A percentile compares a stretch with the other conserved stretches of the same genome.
Evolutionary conservation across 2,113 vertebrate genomes (phyloP).

Genomic region (Lanius collurio): DNA sequence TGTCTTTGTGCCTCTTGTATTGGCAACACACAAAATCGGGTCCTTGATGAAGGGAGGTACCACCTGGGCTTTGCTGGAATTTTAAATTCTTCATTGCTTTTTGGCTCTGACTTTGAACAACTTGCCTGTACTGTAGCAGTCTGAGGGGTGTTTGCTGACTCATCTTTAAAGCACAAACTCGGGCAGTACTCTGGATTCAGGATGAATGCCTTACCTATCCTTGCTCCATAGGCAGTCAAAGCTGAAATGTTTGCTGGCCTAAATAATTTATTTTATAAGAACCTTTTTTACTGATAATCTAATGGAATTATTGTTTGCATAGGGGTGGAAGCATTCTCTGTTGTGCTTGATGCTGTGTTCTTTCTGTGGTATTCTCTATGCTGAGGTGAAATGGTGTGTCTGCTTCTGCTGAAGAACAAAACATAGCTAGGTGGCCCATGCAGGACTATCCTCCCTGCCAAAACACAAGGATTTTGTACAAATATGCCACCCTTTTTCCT

Average conservation of each 20-base stretch:
- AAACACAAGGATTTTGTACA: constrained; percentile 4
- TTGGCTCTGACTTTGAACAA: not conserved
- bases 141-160: not conserved
- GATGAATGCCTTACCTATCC: not conserved
- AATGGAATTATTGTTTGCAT: not conserved
- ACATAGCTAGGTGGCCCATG: not conserved
- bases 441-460: not conserved
- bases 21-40: not conserved
- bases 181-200: not conserved
- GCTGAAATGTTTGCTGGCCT: not conserved
- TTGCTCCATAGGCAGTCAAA: not conserved
- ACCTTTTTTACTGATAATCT: not conserved
- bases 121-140: accelerated
- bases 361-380: not conserved
- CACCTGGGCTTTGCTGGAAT: not conserved
- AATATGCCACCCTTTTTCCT: constrained; percentile 30
- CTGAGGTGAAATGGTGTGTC: not conserved
- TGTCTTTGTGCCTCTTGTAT: not conserved
- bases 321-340: not conserved
- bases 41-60: not conserved
- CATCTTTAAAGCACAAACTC: not conserved
- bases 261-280: not conserved
- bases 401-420: not conserved
- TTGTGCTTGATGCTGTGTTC: not conserved
- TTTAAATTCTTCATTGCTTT: not conserved